Evolutionary conservation across 2,113 vertebrate species (phyloP).

Genomic region (Dendrocopos noguchii): DNA sequence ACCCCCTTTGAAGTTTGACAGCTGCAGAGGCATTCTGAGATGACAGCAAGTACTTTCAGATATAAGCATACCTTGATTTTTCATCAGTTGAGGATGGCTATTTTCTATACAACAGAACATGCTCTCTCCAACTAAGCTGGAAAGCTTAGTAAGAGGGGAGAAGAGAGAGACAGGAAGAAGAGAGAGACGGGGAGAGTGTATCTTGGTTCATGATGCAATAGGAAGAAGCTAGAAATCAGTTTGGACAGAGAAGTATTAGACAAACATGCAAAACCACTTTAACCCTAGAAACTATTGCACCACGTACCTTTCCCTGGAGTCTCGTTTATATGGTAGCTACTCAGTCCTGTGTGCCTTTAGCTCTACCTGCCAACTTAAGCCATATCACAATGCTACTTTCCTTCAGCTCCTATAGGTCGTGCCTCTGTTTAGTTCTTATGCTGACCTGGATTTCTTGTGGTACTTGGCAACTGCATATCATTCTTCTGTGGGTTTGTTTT

Average conservation of each 20-base stretch:
- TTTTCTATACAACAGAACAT: not conserved
- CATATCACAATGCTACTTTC: not conserved
- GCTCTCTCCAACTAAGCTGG: not conserved
- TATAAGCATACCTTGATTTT: not conserved
- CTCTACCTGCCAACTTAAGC: not conserved
- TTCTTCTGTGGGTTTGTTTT: not conserved
- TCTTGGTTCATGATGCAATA: not conserved
- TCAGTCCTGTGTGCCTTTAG: not conserved
- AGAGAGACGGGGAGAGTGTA: not conserved
- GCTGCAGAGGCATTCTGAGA: not conserved
- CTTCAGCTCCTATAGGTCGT: not conserved
- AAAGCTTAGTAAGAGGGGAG: not conserved
- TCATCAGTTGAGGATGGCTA: not conserved
- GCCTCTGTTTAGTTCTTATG: not conserved
- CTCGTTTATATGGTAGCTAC: not conserved
- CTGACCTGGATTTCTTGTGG: not conserved
- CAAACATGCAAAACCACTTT: not conserved
- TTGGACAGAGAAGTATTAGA: not conserved
- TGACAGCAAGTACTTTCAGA: not conserved
- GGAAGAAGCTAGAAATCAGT: not conserved
- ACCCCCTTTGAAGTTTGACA: not conserved
- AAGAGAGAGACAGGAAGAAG: not conserved
- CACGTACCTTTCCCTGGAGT: not conserved
- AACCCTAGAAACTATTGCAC: not conserved
- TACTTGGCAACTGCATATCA: not conserved